Base-by-base conservation (phyloP, 2,888 invertebrate species). In the Tenthredo scrophulariae region DNA sequence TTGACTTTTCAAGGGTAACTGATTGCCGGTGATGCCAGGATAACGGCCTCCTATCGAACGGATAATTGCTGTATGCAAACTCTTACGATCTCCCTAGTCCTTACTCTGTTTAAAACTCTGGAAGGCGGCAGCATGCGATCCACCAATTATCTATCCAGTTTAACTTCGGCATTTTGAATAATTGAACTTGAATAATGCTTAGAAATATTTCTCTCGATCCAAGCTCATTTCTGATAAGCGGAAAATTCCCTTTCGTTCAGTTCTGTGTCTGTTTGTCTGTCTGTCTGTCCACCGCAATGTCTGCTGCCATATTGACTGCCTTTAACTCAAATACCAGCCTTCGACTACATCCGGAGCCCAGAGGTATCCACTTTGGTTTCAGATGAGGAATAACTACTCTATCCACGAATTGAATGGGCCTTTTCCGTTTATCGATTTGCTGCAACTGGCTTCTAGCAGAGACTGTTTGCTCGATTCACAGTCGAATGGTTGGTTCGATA, bases 81-180 rank as follows among this genome's bases (percentile, higher is more conserved):
- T 84, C 43, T 22, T 29, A 22, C 33, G 67, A 77, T n/a, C 75
- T 84, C 62, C 18, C 84, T 29, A 62, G 62, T 26, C 79, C 65
- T 84, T n/a, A 46, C 26, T 29, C 58, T 65, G 13, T 77, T 58
- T 13, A 22, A 13, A 58, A 72, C 29, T 74, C 22, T 54, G 0
- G 26, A 75, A 70, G 82, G 67, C 84, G 33, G 85, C 86, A 86
- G 85, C 86, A 86, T 70, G 85, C 86, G 74, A 86, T 86, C 77
- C 85, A 46, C 65, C 87, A 86, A 86, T 88, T 87, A 87, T 84
- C 74, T 33, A 86, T 87, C 87, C 87, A 87, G 86, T 87, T 87
- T 86, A 86, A 87, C 86, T 88, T 82, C 10, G 74, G 86, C 85
- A 83, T 29, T 72, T 85, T 50, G 65, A 87, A 88, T 87, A 87